Conservation (phyloP, 2,113 vertebrate genomes). For the Cricetomys ansorgei region DNA sequence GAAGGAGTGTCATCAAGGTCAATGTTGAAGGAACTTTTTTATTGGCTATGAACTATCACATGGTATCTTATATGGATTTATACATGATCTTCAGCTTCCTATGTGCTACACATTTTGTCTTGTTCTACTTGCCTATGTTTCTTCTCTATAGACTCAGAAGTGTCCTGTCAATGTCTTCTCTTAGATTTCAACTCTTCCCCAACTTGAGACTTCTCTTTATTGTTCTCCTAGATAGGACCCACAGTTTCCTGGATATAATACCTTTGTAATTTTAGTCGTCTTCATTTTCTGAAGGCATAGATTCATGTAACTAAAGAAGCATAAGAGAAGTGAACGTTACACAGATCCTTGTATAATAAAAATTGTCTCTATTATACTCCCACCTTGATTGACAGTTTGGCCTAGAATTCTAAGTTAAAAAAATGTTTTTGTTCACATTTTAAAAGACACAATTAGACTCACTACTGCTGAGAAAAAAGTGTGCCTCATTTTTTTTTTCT, state of each 20-base stretch:
- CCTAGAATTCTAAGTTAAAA: constrained; percentile 37
- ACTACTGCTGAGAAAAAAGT: background rate
- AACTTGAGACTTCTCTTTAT: background rate
- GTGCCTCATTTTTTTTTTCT: background rate
- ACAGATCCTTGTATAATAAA: background rate
- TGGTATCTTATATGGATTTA: background rate
- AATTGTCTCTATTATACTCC: background rate
- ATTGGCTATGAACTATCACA: background rate
- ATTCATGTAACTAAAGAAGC: background rate
- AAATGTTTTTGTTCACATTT: constrained; percentile 31
- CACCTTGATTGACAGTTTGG: background rate
- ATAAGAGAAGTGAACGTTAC: background rate
- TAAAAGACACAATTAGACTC: background rate
- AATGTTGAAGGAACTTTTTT: background rate
- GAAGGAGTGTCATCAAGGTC: background rate
- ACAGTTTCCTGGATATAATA: background rate
- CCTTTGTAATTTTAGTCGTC: constrained; percentile 6
- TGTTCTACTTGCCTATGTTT: background rate
- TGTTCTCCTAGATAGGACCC: background rate
- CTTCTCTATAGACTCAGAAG: background rate
- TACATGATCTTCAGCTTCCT: background rate
- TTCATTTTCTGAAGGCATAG: background rate
- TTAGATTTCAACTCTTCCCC: background rate
- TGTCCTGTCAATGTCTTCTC: background rate
- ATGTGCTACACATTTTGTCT: background rate